phyloP scores from a whole-genome alignment of 2,888 invertebrate genomes.

The Plutella xylostella region DNA sequence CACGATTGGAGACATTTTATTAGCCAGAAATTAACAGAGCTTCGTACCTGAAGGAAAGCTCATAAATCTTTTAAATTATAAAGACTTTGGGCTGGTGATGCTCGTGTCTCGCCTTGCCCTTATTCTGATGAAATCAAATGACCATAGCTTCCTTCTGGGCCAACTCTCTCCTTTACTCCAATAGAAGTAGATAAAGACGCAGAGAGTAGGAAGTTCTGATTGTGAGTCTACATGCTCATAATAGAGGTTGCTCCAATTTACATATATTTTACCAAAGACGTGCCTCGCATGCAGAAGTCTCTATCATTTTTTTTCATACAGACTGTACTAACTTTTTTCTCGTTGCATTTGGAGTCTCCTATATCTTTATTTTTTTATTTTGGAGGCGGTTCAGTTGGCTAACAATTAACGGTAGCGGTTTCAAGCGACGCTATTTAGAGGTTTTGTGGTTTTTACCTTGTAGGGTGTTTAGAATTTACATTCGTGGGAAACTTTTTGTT shows the following conservation, averaged over 20 bases:
- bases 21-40: neutral
- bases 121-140: too few relatives aligned
- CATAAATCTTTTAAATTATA: constrained; percentile 46
- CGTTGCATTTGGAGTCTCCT: neutral
- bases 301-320: constrained; percentile 8
- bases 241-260: constrained; percentile 31
- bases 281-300: constrained; percentile 24
- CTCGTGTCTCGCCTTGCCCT: neutral
- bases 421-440: too few relatives aligned
- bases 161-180: neutral
- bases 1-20: constrained; percentile 4
- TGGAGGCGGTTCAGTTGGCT: constrained; percentile 19
- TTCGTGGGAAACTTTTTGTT: too few relatives aligned
- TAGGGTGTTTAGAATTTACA: too few relatives aligned
- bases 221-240: neutral
- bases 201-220: neutral
- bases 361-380: neutral
- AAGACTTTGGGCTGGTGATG: constrained; percentile 23
- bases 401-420: constrained; percentile 33
- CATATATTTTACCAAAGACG: constrained; percentile 20
- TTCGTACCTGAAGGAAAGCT: constrained; percentile 13
- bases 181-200: neutral
- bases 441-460: too few relatives aligned
- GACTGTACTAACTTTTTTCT: neutral
- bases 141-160: too few relatives aligned